Base-by-base conservation (phyloP, 2,888 invertebrate species). In the Ctena decussata region DNA sequence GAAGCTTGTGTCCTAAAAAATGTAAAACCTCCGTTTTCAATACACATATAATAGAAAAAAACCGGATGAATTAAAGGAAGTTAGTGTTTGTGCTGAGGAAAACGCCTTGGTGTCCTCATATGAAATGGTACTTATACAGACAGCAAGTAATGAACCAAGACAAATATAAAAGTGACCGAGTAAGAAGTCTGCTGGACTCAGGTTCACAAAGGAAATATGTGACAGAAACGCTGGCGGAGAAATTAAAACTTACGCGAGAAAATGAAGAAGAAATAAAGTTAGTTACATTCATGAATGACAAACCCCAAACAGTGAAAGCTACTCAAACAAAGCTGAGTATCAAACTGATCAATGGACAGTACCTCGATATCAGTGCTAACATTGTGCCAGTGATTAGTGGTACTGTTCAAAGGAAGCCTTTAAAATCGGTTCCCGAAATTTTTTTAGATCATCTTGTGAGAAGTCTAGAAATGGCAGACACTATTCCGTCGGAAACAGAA, bases 311-410 rank as follows among this genome's bases (percentile, higher is more conserved):
- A 12, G 57, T 80, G 15, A 80, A 69, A 65, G 74, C 73, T 32
- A 27, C 74, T 27, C 21, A 32, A 44, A 73, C 80, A 15, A 80
- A 41, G 37, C 15, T 80, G n/a, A 44, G 46, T 57, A 27, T 80
- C 24, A 80, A 65, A 44, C 32, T 80, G 2, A 57, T 44, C 1
- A 73, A 39, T 44, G 74, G 65, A 18, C n/a, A 41, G 6, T 18
- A 80, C 3, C 15, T 80, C 18, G 30, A 41, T 21, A 46, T 80
- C 3, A 57, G 35, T 46, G 80, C 80, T 27, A 80, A 80, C 32
- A 74, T 80, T 60, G 80, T 80, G n/a, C 80, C 80, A 24, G 41
- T 30, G 12, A 80, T 80, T 35, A 80, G 57, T 57, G 80, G 73
- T 27, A 74, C 60, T 11, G 73, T 74, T 8, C 60, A 74, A 41